phyloP scores from a whole-genome alignment of 2,797 vertebrate genomes.

The Numenius phaeopus region DNA sequence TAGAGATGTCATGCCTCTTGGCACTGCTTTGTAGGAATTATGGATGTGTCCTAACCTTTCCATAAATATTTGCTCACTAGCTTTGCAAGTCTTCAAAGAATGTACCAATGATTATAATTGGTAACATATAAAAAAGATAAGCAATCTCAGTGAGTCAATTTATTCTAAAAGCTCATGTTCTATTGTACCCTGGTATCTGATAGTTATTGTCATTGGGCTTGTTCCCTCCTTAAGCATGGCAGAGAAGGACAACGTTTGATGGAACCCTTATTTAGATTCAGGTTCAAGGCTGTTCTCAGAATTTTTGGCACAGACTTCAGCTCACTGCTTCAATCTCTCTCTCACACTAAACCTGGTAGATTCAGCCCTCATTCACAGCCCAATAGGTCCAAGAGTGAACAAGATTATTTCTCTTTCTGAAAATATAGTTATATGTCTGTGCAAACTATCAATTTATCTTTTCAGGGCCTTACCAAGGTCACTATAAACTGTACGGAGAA shows the following conservation, averaged over 20 bases:
- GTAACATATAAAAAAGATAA: slow-evolving; percentile 73
- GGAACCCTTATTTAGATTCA: background rate
- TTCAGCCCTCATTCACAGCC: background rate
- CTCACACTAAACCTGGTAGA: rapidly evolving
- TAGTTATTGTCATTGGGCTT: background rate
- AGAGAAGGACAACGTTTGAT: background rate
- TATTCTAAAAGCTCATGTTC: background rate
- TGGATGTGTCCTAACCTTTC: background rate
- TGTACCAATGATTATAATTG: slow-evolving; percentile 48
- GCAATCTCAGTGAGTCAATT: slow-evolving; percentile 2
- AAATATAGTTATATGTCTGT: background rate
- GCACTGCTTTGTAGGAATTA: background rate
- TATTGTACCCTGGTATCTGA: background rate
- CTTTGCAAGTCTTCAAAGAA: slow-evolving; percentile 53
- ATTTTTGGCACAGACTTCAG: background rate
- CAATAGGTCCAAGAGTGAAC: background rate
- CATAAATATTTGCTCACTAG: slow-evolving; percentile 51
- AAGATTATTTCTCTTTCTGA: background rate
- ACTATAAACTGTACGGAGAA: background rate
- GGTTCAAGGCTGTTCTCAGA: background rate
- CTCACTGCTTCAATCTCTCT: background rate
- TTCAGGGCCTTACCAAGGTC: background rate
- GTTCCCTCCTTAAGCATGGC: background rate
- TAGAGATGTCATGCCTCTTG: background rate
- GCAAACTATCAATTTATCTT: background rate